A percentile compares a stretch with the other conserved stretches of the same genome.
Evolutionary conservation across 2,797 vertebrate genomes (phyloP).

Genomic region (Onychomys leucogaster): DNA sequence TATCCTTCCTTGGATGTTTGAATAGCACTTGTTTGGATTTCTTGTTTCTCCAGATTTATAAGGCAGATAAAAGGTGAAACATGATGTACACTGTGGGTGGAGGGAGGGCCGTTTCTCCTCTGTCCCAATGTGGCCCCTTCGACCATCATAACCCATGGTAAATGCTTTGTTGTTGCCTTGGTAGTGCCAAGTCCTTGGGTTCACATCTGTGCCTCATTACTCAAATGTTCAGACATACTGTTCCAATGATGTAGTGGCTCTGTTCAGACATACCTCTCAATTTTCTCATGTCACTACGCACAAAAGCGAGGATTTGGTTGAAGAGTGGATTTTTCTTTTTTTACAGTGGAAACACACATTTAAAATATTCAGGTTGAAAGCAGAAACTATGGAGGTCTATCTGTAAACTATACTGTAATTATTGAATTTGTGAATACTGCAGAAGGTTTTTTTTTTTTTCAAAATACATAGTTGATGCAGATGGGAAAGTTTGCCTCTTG

Average conservation of each 20-base stretch:
- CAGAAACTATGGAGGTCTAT: slow-evolving; percentile 50
- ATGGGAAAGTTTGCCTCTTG: slow-evolving; percentile 7
- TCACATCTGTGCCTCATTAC: slow-evolving; percentile 89
- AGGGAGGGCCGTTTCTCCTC: slow-evolving; percentile 52
- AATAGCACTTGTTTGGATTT: slow-evolving; percentile 64
- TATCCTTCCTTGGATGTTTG: slow-evolving; percentile 52
- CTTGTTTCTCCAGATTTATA: slow-evolving; percentile 55
- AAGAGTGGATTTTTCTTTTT: slow-evolving; percentile 22
- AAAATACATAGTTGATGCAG: not conserved
- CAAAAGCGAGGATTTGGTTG: slow-evolving; percentile 73
- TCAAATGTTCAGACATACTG: slow-evolving; percentile 80
- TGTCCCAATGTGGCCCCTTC: slow-evolving; percentile 71
- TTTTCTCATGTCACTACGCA: slow-evolving; percentile 80
- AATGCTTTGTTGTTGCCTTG: slow-evolving; percentile 76
- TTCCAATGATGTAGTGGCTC: slow-evolving; percentile 79
- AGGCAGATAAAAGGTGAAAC: slow-evolving; percentile 58
- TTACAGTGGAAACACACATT: slow-evolving; percentile 60
- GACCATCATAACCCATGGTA: slow-evolving; percentile 62
- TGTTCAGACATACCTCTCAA: slow-evolving; percentile 72
- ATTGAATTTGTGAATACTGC: not conserved
- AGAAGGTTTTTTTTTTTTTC: not conserved
- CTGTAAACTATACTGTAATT: slow-evolving; percentile 16
- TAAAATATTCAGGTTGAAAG: slow-evolving; percentile 68
- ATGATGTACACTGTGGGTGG: slow-evolving; percentile 48
- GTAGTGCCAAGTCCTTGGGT: slow-evolving; percentile 83